Percentiles rank a stretch among this genome's conserved stretches.
Evolutionary conservation across 2,888 invertebrate genomes (phyloP).

Genomic region (Apantesis nais): DNA sequence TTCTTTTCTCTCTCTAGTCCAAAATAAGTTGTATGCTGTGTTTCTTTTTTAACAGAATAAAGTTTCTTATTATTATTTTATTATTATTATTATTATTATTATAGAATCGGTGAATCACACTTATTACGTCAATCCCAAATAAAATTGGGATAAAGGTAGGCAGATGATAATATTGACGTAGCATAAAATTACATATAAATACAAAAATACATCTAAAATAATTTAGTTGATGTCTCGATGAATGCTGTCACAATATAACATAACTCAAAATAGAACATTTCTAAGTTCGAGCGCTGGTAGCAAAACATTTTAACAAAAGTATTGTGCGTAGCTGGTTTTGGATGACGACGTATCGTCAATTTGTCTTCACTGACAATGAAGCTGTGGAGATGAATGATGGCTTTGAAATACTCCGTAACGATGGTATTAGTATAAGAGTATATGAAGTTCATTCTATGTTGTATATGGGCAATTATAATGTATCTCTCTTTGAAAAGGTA

Average conservation of each 20-base stretch:
- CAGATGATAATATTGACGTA: too few species aligned
- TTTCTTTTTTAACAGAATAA: too few species aligned
- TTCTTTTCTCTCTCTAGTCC: too few species aligned
- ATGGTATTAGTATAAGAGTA: constrained; percentile 13
- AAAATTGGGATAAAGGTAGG: too few species aligned
- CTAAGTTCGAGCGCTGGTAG: constrained; percentile 1
- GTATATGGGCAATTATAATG: not conserved
- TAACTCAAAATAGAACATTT: constrained; percentile 2
- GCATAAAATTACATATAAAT: not conserved
- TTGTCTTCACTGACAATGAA: constrained; percentile 39
- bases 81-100: too few species aligned
- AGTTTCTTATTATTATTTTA: too few species aligned
- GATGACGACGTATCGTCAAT: constrained; percentile 39
- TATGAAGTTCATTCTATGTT: constrained; percentile 5
- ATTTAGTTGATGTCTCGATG: too few species aligned
- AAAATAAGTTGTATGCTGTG: too few species aligned
- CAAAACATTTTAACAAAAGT: constrained; percentile 27
- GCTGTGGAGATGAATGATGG: constrained; percentile 34
- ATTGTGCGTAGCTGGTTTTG: constrained; percentile 13
- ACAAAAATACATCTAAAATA: not conserved
- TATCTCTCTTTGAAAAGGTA: not conserved
- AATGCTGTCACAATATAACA: not conserved
- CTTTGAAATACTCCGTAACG: constrained; percentile 26
- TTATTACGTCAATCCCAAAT: too few species aligned
- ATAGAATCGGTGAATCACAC: too few species aligned